Conservation (phyloP, 1,140 invertebrate species). For the Bombus haemorrhoidalis region DNA sequence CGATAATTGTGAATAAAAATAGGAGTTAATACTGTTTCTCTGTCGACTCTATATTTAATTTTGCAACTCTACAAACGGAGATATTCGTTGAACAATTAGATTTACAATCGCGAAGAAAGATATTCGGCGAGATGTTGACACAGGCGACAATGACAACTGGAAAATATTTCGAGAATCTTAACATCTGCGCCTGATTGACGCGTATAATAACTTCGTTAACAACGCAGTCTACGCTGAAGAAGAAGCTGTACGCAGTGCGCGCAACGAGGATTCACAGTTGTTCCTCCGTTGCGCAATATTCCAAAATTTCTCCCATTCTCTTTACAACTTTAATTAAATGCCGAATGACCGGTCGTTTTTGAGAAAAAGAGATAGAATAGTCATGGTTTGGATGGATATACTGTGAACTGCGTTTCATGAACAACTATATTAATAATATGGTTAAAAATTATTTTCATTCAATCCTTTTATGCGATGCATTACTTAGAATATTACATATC, state of each 20-base stretch:
- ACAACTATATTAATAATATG: neutral
- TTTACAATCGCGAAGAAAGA: neutral
- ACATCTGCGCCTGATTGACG: neutral
- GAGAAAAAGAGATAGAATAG: neutral
- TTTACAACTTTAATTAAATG: slow-evolving; percentile 12
- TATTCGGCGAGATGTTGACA: neutral
- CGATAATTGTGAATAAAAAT: no score
- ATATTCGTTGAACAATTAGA: neutral
- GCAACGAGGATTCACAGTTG: neutral
- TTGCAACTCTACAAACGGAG: neutral
- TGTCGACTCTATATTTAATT: neutral
- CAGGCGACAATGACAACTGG: neutral
- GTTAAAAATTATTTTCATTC: neutral
- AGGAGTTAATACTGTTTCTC: no score
- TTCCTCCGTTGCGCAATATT: neutral
- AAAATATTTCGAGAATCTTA: neutral
- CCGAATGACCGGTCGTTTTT: no score
- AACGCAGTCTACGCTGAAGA: neutral
- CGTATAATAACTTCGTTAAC: slow-evolving; percentile 27
- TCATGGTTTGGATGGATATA: neutral
- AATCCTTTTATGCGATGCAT: neutral
- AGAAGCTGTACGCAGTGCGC: neutral
- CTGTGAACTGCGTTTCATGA: neutral
- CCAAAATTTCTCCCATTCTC: neutral
- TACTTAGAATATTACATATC: neutral